phyloP scores from a whole-genome alignment of 2,113 vertebrate species.

The Stigmatopora argus region DNA sequence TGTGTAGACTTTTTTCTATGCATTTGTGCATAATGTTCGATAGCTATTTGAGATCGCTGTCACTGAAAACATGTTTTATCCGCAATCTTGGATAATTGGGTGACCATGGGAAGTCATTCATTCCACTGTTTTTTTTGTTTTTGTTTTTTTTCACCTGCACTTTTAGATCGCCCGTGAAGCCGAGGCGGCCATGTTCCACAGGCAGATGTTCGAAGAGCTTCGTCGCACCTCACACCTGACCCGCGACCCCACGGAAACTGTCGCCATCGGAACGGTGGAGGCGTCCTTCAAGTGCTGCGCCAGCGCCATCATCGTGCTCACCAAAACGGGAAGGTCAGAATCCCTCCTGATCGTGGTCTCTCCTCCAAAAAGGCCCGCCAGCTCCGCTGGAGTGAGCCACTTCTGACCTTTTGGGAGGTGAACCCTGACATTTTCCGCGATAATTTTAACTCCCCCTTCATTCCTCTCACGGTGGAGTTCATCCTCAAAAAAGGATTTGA shows the following conservation, averaged over 20 bases:
- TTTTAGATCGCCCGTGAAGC: slow-evolving; percentile 93
- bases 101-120: too few relatives aligned
- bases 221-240: slow-evolving; percentile 88
- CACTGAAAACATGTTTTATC: not conserved
- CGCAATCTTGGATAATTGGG: too few relatives aligned
- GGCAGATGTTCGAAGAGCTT: slow-evolving; percentile 96
- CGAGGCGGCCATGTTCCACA: slow-evolving; percentile 96
- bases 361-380: slow-evolving; percentile 2
- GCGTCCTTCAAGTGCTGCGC: slow-evolving; percentile 98
- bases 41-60: not conserved
- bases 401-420: slow-evolving; percentile 66
- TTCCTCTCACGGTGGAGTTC: slow-evolving; percentile 32
- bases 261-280: slow-evolving; percentile 91
- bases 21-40: too few relatives aligned
- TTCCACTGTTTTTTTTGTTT: too few relatives aligned
- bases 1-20: too few relatives aligned
- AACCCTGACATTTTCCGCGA: slow-evolving; percentile 72
- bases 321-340: slow-evolving; percentile 92
- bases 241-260: slow-evolving; percentile 89
- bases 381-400: slow-evolving; percentile 31
- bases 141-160: too few relatives aligned
- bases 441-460: slow-evolving; percentile 71
- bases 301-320: slow-evolving; percentile 94
- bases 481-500: slow-evolving; percentile 28
- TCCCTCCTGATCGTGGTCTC: not conserved